Base-by-base conservation (phyloP, 2,888 invertebrate genomes). In the Drosophila kanekoi region DNA sequence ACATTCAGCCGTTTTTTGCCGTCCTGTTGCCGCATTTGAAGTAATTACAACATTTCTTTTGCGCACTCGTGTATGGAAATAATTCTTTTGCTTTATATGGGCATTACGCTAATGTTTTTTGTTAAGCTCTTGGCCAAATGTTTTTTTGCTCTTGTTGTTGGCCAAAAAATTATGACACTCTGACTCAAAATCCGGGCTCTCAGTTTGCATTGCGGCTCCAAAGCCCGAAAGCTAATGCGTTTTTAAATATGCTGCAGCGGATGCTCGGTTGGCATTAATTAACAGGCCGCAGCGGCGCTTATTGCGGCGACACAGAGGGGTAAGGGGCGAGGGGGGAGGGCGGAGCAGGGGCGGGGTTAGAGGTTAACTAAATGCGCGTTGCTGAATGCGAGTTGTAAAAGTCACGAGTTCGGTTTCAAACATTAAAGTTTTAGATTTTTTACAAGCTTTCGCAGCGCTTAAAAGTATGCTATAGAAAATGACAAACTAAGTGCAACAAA, bases 231-330 rank as follows among this genome's bases (percentile, higher is more conserved):
- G 77, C 84, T 83, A 83, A 83, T 87, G 87, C 75, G 84, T 87
- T 83, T 87, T 87, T 83, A 83, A 87, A 81, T 84, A 86, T 87
- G 84, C 87, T 81, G 84, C 87, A 84, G 71, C 80, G 79, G 74
- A 77, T 77, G 67, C 65, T 68, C 52, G 77, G 64, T 63, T 67
- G 48, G 77, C 72, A 81, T 83, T 83, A 86, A 83, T 83, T 83
- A 87, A 83, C 87, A 84, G 74, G n/a, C 53, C 41, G 20, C 53
- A 53, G 32, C 54, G 13, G 37, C 23, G 47, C 59, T 58, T 56
- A 67, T 66, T 81, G 58, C 59, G 73, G 57, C 51, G 52, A 43
- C 14, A 23, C 32, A 20, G 20, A 18, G 35, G 0, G 18, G 9
- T 1, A 23, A n/a, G 9, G 28, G 3, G 2, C 8, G 2, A n/a